Percentiles rank a stretch among this genome's conserved stretches.
These are phyloP conservation scores for pig (Sus scrofa) DNA, from an alignment of 2,113 vertebrate genomes.

Conservation along the genomic window DNA sequence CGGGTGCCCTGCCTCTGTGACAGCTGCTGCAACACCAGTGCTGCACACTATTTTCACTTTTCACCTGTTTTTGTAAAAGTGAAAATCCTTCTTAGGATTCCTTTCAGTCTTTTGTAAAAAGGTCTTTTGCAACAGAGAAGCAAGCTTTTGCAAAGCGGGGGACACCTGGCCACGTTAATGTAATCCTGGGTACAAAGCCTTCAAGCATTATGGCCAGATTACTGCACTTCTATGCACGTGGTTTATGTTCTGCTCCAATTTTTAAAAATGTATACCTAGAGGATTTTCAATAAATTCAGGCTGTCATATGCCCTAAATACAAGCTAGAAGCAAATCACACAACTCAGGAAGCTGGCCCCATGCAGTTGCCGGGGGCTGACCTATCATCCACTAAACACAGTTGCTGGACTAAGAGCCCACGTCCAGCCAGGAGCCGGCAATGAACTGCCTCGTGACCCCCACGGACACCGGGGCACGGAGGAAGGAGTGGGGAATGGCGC, in stretches of 20 bases:
- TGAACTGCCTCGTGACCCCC: accelerated
- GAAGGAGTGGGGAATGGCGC: not conserved
- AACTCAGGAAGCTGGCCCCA: not conserved
- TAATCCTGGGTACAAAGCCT: not conserved
- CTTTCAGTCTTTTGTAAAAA: not conserved
- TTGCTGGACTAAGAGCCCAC: not conserved
- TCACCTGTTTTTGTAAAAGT: not conserved
- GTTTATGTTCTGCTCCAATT: not conserved
- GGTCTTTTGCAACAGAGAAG: not conserved
- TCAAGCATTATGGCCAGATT: not conserved
- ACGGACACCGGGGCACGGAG: accelerated
- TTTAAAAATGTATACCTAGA: not conserved
- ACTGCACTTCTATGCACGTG: not conserved
- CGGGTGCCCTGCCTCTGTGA: not conserved
- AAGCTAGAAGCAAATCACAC: not conserved
- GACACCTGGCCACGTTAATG: not conserved
- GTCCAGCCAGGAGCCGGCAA: not conserved
- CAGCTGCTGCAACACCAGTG: not conserved
- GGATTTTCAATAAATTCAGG: not conserved
- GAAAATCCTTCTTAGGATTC: not conserved
- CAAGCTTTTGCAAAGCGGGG: not conserved
- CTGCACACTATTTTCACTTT: not conserved
- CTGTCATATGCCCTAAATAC: not conserved
- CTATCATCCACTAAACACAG: accelerated
- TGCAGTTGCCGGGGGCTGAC: not conserved